Percentiles rank a stretch among this genome's conserved stretches.
phyloP scores from a whole-genome alignment of 2,888 invertebrate species.

The Drosophila subquinaria region DNA sequence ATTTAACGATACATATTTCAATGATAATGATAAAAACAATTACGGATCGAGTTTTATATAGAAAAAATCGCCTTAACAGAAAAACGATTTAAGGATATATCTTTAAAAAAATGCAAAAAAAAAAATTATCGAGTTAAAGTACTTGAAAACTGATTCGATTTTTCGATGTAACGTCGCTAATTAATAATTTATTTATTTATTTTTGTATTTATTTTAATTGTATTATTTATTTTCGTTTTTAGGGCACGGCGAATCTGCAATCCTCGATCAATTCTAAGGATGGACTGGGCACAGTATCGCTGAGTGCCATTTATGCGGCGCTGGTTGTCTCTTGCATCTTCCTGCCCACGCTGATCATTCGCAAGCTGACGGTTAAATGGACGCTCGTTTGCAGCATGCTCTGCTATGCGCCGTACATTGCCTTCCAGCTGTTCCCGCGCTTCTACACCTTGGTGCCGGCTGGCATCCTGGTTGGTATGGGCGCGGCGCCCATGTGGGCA shows the following conservation, averaged over 20 bases:
- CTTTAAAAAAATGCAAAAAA: too few species aligned
- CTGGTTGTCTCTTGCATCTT: constrained; percentile 98
- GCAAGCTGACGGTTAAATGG: constrained; percentile 98
- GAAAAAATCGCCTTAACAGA: too few species aligned
- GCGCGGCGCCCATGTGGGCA: constrained; percentile 99
- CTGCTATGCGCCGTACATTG: constrained; percentile 97
- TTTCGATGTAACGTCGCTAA: too few species aligned
- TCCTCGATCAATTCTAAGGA: constrained; percentile 96
- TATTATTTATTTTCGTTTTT: too few species aligned
- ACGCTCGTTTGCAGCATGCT: constrained; percentile 96
- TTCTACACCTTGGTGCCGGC: constrained; percentile 97
- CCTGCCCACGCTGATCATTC: constrained; percentile 96
- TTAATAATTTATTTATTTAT: background rate
- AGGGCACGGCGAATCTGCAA: constrained; percentile 97
- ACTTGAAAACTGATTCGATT: too few species aligned
- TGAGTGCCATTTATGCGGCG: constrained; percentile 96
- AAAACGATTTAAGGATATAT: too few species aligned
- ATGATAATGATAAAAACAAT: too few species aligned
- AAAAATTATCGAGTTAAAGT: too few species aligned
- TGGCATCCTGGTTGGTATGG: constrained; percentile 96
- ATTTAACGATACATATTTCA: too few species aligned
- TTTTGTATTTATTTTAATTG: background rate
- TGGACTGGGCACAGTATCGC: constrained; percentile 95
- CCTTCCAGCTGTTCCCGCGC: constrained; percentile 95
- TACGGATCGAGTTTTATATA: too few species aligned